These are phyloP conservation scores for Stichodactyla helianthus DNA, from an alignment of 64 coral and sea anemone genomes.

Conservation along the genomic window DNA sequence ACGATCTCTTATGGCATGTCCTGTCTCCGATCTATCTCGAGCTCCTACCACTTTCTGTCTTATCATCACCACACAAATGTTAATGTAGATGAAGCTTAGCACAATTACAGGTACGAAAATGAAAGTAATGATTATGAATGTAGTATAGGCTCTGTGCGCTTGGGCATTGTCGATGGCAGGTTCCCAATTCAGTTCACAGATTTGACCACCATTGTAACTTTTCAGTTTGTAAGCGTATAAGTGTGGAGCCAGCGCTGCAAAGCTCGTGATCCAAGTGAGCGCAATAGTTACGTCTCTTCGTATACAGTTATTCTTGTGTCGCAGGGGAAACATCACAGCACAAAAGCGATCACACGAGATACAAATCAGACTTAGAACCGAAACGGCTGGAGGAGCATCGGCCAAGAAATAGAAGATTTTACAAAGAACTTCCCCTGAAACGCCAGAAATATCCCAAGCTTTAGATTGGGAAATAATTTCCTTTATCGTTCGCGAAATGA, in stretches of 20 bases:
- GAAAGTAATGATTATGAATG: background rate
- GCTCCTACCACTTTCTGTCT: background rate
- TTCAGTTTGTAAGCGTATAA: background rate
- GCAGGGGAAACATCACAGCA: conserved; percentile 28
- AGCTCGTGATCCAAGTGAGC: background rate
- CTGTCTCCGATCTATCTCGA: background rate
- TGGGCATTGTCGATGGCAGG: background rate
- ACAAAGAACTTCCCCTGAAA: conserved; percentile 27
- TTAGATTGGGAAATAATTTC: conserved; percentile 24
- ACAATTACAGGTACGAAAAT: background rate
- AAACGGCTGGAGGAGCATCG: conserved; percentile 31
- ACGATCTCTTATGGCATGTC: background rate
- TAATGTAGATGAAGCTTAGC: background rate
- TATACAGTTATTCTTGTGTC: background rate
- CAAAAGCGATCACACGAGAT: conserved; percentile 44
- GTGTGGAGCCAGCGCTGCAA: background rate
- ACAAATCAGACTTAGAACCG: conserved; percentile 33
- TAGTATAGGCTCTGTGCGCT: background rate
- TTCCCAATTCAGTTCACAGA: background rate
- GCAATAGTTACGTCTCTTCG: background rate
- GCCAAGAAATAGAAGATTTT: conserved; percentile 35
- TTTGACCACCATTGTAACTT: background rate
- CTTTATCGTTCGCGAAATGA: conserved; percentile 33
- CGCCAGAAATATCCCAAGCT: conserved; percentile 37
- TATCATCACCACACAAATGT: background rate